These are phyloP conservation scores for Yponomeuta malinellus DNA, from an alignment of 2,888 invertebrate species.

Conservation along the genomic window DNA sequence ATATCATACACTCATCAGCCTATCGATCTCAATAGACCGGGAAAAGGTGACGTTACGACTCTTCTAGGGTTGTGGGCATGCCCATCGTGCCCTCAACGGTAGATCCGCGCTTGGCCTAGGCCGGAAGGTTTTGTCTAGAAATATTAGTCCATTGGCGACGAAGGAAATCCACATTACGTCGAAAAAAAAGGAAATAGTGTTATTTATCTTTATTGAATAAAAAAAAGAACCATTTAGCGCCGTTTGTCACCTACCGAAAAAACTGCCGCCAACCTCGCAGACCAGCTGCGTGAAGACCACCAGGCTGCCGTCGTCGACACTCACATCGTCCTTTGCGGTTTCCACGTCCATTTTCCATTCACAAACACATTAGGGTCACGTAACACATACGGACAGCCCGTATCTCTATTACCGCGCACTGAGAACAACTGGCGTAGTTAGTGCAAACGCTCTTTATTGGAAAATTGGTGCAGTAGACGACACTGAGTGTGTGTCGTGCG, in stretches of 20 bases:
- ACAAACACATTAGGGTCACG: neutral
- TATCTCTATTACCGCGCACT: neutral
- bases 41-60: too few species aligned
- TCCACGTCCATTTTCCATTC: conserved; percentile 47
- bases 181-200: too few species aligned
- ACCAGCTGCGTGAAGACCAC: conserved; percentile 43
- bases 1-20: too few species aligned
- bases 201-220: too few species aligned
- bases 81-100: too few species aligned
- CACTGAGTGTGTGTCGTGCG: neutral
- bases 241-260: conserved; percentile 8
- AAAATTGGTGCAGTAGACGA: conserved; percentile 36
- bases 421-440: conserved; percentile 22
- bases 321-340: conserved; percentile 45
- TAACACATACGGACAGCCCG: neutral
- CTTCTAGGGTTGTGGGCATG: too few species aligned
- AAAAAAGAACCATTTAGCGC: too few species aligned
- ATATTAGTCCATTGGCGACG: too few species aligned
- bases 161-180: too few species aligned
- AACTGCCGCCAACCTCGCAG: conserved; percentile 19
- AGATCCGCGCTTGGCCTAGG: too few species aligned
- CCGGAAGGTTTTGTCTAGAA: too few species aligned
- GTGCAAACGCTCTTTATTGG: conserved; percentile 39
- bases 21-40: too few species aligned
- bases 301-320: conserved; percentile 49